Evolutionary conservation across 2,113 vertebrate genomes (phyloP), one percentile per base, ranked within the genome.

Genomic region (Upupa epops): DNA sequence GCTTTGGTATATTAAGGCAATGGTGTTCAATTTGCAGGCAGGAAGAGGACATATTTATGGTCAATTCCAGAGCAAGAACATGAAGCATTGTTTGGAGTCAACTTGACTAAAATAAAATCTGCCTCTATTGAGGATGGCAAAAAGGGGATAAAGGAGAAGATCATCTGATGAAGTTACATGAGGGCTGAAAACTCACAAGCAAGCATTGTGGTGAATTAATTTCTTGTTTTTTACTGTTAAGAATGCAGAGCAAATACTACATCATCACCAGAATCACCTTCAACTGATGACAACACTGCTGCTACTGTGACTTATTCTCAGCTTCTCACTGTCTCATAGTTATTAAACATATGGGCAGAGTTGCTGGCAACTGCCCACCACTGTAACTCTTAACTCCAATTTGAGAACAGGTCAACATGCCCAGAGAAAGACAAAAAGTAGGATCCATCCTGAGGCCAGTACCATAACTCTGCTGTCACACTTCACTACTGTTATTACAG

Each of bases 401-500:
- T 11, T 77, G 19, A 55, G 22, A 82, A 25, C 36, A 56, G 32
- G 36, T 83, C 49, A 64, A 22, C 26, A 32, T 9, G 13, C 34
- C 77, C 26, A 37, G 32, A 52, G 29, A 69, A 6, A 17, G 29
- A 52, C 28, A 58, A 32, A 86, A 83, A 59, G 11, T 60, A 54
- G 59, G 63, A 93, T 66, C 36, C 42, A 45, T 82, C 66, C 66
- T 37, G 40, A 84, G 58, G 61, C 28, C 15, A 63, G 58, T 45
- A 32, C 55, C 13, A 8, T 71, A 65, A 52, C 49, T 88, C 69
- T 72, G 15, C 52, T 93, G 55, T 29, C 77, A 84, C 51, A 65
- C 46, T 61, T 83, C 55, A 8, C 46, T 10, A 36, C 20, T 85
- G 22, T 93, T 87, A 74, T 84, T 92, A 48, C 36, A 81, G 56